Base-by-base conservation (phyloP, 2,797 vertebrate genomes). In the Xyrichtys novacula region DNA sequence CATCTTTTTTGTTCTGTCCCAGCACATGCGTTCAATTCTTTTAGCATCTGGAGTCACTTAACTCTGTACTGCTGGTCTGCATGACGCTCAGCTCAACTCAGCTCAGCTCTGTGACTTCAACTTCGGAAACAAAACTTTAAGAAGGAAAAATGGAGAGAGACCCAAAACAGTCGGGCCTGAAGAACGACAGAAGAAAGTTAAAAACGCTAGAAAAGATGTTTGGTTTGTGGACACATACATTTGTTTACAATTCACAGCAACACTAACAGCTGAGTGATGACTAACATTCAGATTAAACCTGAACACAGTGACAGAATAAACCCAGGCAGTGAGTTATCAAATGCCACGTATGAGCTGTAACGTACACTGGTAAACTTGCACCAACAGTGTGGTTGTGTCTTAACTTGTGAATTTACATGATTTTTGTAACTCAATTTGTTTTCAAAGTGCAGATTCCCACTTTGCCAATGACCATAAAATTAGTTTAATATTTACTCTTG, bases 31-130 rank as follows among this genome's bases (percentile, higher is more conserved):
- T 84, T 85, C 59, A 73, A 63, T 85, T 87, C 72, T 71, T 42
- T 2, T 44, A 56, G 31, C 92, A 93, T 93, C 91, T 93, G 92
- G 91, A 92, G 71, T 56, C 83, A 84, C 66, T 93, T 84, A 84
- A 11, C 44, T 22, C 65, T 70, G 73, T 19, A 22, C 68, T 54
- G 75, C 84, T 80, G 89, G 69, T 34, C 77, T 66, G 75, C 68
- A 58, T 76, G 73, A 52, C 20, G 20, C 65, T 74, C 70, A 22
- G 77, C 65, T 80, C 78, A 43, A 65, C 73, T 1, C 67, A 53
- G 76, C 65, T 80, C 78, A 43, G 68, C 73, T 1, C 67, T 56
- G 80, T 62, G 77, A 89, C 81, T 89, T 86, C 80, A 85, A 70
- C 65, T 48, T 78, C 55, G 31, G 84, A 83, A 80, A 83, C 71